Evolutionary conservation across 2,113 vertebrate species (phyloP), one percentile per base, ranked within the genome.

Genomic region (Nannospalax galili): DNA sequence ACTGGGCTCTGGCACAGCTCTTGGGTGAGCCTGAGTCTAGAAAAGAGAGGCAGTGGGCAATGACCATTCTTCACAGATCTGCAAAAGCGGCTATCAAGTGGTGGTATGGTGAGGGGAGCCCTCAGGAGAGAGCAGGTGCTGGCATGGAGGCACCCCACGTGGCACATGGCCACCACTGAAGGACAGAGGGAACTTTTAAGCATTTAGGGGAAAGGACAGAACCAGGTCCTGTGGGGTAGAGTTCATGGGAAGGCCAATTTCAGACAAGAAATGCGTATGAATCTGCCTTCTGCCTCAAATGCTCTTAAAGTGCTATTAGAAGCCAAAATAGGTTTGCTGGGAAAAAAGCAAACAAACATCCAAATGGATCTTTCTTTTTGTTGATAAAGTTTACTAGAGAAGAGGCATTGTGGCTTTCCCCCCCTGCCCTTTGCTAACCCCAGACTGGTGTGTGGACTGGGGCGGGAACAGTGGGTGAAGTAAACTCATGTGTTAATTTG

Each of bases 271-370:
- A 48, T 24, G 60, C 58, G 52, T 73, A n/a, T 0, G 72, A 45
- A 78, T 91, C 81, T 84, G 84, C 65, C 35, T 52, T 89, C 92
- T 58, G 90, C 64, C 48, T 88, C 26, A 28, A 35, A 78, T 73
- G 88, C 88, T 73, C 81, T 77, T 77, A 42, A 91, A 84, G 52
- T 75, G 84, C 92, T 64, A 35, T 78, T 77, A 42, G 93, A 87
- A 60, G 35, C 92, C 93, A 56, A 94, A 96, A 67, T 62, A 70
- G 42, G 69, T 37, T 93, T 82, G 40, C 74, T 37, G 40, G n/a
- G n/a, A n/a, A n/a, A n/a, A n/a, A n/a, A n/a, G n/a, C n/a, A 15
- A 40, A 64, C 78, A 88, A 74, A 16, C 30, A 62, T 67, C 17
- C 70, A 40, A 48, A 37, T 30, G 70, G 69, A 0, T 26, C 69